A percentile compares a stretch with the other conserved stretches of the same genome.
Evolutionary conservation across 2,888 invertebrate genomes (phyloP).

Genomic region (Bugula neritina): DNA sequence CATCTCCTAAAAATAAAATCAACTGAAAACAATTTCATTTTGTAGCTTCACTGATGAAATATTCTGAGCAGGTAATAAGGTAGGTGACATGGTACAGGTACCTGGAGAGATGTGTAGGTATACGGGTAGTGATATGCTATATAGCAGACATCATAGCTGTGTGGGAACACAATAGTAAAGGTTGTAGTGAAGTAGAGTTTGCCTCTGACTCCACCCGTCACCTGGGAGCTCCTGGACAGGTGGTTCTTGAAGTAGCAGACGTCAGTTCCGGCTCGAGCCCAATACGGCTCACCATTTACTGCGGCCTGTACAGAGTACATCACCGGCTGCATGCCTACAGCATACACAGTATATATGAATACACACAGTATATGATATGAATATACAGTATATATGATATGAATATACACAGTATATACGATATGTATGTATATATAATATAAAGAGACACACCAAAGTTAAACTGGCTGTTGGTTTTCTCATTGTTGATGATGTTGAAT

Average conservation of each 20-base stretch:
- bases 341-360: too few species aligned
- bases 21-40: too few species aligned
- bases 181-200: slow-evolving; percentile 68
- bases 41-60: too few species aligned
- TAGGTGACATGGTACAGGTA: too few species aligned
- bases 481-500: slow-evolving; percentile 81
- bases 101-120: slow-evolving; percentile 63
- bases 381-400: too few species aligned
- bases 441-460: slow-evolving; percentile 61
- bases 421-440: too few species aligned
- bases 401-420: too few species aligned
- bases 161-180: slow-evolving; percentile 70
- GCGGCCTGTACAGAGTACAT: slow-evolving; percentile 75
- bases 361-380: too few species aligned
- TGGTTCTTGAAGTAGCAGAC: slow-evolving; percentile 76
- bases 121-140: slow-evolving; percentile 82
- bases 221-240: slow-evolving; percentile 33
- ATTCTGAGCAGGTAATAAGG: too few species aligned
- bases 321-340: slow-evolving; percentile 73
- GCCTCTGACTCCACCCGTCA: slow-evolving; percentile 53
- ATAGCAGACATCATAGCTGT: slow-evolving; percentile 72
- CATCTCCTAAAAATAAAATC: too few species aligned
- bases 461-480: slow-evolving; percentile 79
- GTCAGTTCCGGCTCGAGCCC: slow-evolving; percentile 69
- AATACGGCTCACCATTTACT: slow-evolving; percentile 56